Evolutionary conservation across 2,888 invertebrate species (phyloP).

Genomic region (Hydrotaea cyrtoneurina): DNA sequence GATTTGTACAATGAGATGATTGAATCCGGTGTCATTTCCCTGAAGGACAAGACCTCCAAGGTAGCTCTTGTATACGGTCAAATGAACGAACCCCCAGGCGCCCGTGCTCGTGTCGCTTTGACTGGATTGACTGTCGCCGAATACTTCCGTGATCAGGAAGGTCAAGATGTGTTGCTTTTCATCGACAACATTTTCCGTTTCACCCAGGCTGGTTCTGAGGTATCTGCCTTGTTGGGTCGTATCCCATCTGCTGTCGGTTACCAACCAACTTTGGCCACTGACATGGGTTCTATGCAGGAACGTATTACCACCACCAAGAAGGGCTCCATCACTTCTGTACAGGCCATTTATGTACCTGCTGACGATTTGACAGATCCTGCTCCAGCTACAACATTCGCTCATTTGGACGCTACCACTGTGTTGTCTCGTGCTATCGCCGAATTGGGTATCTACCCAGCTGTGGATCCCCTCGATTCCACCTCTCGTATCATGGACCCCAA

Average conservation of each 20-base stretch:
- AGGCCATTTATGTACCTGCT: slow-evolving; percentile 96
- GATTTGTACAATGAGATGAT: slow-evolving; percentile 98
- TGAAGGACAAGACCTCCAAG: slow-evolving; percentile 93
- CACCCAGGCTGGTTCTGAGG: slow-evolving; percentile 94
- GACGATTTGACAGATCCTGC: slow-evolving; percentile 98
- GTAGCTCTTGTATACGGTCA: slow-evolving; percentile 93
- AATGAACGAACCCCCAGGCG: slow-evolving; percentile 98
- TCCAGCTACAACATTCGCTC: slow-evolving; percentile 96
- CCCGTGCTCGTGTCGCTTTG: slow-evolving; percentile 94
- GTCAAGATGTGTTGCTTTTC: slow-evolving; percentile 95
- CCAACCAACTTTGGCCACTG: slow-evolving; percentile 95
- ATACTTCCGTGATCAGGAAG: slow-evolving; percentile 96
- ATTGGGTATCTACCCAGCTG: slow-evolving; percentile 95
- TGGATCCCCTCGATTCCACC: slow-evolving; percentile 95
- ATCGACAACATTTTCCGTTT: slow-evolving; percentile 98
- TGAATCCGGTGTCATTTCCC: slow-evolving; percentile 93
- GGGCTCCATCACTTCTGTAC: slow-evolving; percentile 96
- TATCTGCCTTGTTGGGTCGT: slow-evolving; percentile 94
- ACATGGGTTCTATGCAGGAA: slow-evolving; percentile 98
- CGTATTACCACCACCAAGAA: slow-evolving; percentile 96
- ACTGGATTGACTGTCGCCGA: slow-evolving; percentile 96
- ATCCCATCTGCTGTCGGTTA: slow-evolving; percentile 97
- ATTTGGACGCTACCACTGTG: slow-evolving; percentile 97
- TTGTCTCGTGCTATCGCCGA: slow-evolving; percentile 95
- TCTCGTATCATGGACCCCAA: slow-evolving; percentile 97